Evolutionary conservation across 2,113 vertebrate species (phyloP), one percentile per base, ranked within the genome.

Genomic region (Anolis sagrei): DNA sequence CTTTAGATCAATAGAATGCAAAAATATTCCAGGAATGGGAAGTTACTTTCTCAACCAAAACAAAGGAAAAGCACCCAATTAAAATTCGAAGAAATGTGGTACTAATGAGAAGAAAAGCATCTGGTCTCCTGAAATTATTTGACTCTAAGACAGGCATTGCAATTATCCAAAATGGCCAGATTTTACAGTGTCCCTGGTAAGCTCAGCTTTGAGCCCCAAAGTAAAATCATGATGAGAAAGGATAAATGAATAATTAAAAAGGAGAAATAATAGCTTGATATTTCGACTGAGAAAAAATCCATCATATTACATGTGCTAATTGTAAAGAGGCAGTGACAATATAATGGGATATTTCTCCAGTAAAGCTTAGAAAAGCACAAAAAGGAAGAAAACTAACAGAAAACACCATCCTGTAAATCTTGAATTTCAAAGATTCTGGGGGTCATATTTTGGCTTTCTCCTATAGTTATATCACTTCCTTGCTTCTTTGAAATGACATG

Each of bases 11-110:
- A 36, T 9, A 54, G 34, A 62, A 81, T 91, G 93, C 86, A 93
- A 93, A 93, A 93, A 92, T 92, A 93, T 93, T 90, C 93, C 84
- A 94, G 91, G 92, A 94, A 93, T 93, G 90, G 86, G 80, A 90
- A 84, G 84, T 86, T 69, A 61, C 82, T 88, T 79, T 92, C 86
- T 90, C 91, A 93, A 88, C 85, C 89, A 91, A 93, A 81, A 82
- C 83, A 79, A 77, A 80, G 76, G 32, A 70, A 92, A 92, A 94
- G 86, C 14, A 84, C 64, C 84, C n/a, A 83, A 80, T 86, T 91
- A 92, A 92, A 94, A 87, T 64, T 88, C 66, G 36, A 51, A 70
- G 88, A 83, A 21, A 84, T 68, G 79, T 7, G 64, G 82, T 77
- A 82, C 85, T 80, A 84, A 48, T 27, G 89, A 86, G 82, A 87